Base-by-base conservation (phyloP, 2,797 vertebrate genomes). In the Pangasius macronema region DNA sequence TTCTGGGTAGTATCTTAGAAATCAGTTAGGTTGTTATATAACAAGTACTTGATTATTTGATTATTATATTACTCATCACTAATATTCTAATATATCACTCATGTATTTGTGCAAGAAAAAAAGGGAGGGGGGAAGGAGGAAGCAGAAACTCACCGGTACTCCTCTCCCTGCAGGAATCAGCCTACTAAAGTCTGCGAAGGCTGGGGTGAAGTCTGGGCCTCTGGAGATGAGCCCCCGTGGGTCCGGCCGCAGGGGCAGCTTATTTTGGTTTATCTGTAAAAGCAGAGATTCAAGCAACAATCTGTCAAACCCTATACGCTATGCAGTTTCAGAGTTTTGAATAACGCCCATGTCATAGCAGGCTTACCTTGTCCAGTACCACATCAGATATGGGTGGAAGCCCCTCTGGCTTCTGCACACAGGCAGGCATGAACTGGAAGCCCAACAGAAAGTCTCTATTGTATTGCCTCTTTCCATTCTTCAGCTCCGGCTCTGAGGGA, bases 381-480 rank as follows among this genome's bases (percentile, higher is more conserved):
- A 99, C 99, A 6, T 99, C 98, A 0, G 97, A 99, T 94, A 99
- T 99, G 46, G 97, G 97, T 16, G 99, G 99, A 90, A 99, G 95
- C 4, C 99, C 99, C 89, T 99, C 98, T 0, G 98, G 99, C 91
- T 99, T 99, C 95, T 98, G 97, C 94, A 98, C 91, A 90, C 98
- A 99, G 85, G 98, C 98, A 22, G 97, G 95, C 92, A 97, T 98
- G 92, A 98, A 99, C 94, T 99, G 99, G 95, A 99, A 99, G 82
- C 97, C 96, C 91, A 99, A 95, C 86, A 99, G 94, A 94, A 98
- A 99, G 86, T 97, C 96, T 4, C 99, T 96, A 90, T 97, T 94
- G 2, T 99, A 99, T 76, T 97, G 96, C 88, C 97, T 98, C 94
- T 99, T 99, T 90, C 97, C 97, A 89, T 96, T 96, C 0, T 96